Conservation (phyloP, 2,113 vertebrate species). For the Petaurus breviceps region DNA sequence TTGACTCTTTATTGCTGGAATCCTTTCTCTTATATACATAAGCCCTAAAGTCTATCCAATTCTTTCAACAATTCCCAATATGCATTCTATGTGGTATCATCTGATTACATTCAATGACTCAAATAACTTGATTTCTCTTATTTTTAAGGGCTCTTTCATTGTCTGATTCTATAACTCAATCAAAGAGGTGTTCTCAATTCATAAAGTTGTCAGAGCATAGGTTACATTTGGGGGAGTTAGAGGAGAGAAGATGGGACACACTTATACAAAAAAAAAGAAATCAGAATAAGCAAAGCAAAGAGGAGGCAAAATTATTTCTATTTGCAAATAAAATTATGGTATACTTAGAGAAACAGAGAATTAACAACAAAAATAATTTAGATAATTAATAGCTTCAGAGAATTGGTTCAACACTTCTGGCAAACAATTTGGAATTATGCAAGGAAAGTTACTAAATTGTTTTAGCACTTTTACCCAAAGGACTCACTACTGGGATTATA, state of each 20-base stretch:
- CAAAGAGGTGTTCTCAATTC: background rate
- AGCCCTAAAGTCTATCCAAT: background rate
- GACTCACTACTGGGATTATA: background rate
- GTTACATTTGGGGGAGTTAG: background rate
- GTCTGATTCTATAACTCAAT: background rate
- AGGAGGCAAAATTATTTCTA: background rate
- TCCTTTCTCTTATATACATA: background rate
- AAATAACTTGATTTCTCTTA: background rate
- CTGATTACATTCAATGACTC: background rate
- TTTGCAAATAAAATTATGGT: background rate
- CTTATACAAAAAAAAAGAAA: background rate
- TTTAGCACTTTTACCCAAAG: background rate
- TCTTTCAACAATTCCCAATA: background rate
- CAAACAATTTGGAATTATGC: background rate
- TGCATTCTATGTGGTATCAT: background rate
- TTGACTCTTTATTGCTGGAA: background rate
- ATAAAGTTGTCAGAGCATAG: background rate
- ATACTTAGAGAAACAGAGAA: background rate
- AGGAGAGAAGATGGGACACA: background rate
- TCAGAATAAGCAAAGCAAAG: background rate
- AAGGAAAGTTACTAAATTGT: background rate
- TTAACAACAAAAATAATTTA: background rate
- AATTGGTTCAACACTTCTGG: background rate
- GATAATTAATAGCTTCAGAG: background rate
- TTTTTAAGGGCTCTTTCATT: background rate